These are phyloP conservation scores for Coelopa pilipes DNA, from an alignment of 2,888 invertebrate genomes.

Conservation along the genomic window DNA sequence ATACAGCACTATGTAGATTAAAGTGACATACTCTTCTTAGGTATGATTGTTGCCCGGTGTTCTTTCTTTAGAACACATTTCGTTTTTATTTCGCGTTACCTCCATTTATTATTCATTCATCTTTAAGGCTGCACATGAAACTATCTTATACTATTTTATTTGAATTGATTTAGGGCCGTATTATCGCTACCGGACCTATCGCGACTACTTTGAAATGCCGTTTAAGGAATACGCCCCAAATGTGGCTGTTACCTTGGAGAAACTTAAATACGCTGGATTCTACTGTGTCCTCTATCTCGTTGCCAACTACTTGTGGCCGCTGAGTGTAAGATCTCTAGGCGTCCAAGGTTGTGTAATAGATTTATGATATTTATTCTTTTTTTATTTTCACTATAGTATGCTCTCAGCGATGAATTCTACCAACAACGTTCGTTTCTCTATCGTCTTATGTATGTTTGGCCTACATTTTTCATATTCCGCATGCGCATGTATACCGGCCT, in stretches of 20 bases:
- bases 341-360: too few relatives aligned
- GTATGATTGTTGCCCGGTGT: too few relatives aligned
- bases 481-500: slow-evolving; percentile 92
- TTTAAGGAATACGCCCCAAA: slow-evolving; percentile 75
- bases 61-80: too few relatives aligned
- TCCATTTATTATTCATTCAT: too few relatives aligned
- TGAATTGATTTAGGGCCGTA: slow-evolving; percentile 81
- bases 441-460: slow-evolving; percentile 85
- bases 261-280: slow-evolving; percentile 75
- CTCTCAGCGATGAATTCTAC: slow-evolving; percentile 79
- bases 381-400: slow-evolving; percentile 73
- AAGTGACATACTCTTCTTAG: too few relatives aligned
- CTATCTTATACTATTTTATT: too few relatives aligned
- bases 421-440: slow-evolving; percentile 78
- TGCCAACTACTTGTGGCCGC: slow-evolving; percentile 77
- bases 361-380: not conserved
- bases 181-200: slow-evolving; percentile 87
- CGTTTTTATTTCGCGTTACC: too few relatives aligned
- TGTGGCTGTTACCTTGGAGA: slow-evolving; percentile 72
- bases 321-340: slow-evolving; percentile 77
- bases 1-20: too few relatives aligned
- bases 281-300: slow-evolving; percentile 76
- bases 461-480: slow-evolving; percentile 87
- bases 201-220: slow-evolving; percentile 79
- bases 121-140: too few relatives aligned